Conservation (phyloP, 2,113 vertebrate genomes). For the Dinomys branickii region DNA sequence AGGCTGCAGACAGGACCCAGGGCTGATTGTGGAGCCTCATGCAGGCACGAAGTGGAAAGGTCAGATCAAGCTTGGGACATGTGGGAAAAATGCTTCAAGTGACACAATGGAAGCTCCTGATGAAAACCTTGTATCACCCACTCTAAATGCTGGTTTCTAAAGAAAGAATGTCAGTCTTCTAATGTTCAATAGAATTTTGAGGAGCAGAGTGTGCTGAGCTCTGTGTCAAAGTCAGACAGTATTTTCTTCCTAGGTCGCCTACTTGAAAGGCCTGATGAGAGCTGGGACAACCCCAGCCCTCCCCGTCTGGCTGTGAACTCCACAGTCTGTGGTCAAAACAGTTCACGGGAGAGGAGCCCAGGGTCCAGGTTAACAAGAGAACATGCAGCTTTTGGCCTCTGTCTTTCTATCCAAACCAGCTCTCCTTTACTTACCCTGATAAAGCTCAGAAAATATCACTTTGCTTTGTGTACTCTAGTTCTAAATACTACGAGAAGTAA, state of each 20-base stretch:
- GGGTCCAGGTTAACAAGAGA: background rate
- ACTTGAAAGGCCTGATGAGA: background rate
- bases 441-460: background rate
- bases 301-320: background rate
- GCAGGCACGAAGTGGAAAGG: background rate
- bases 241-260: background rate
- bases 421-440: background rate
- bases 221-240: background rate
- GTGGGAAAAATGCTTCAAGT: background rate
- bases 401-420: background rate
- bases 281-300: background rate
- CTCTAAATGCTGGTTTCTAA: background rate
- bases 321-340: background rate
- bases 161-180: background rate
- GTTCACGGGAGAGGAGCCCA: no score
- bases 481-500: conserved; percentile 8
- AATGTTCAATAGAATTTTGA: background rate
- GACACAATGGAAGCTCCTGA: background rate
- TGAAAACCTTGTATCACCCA: background rate
- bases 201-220: background rate
- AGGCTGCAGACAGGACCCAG: background rate
- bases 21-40: background rate
- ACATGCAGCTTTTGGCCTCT: background rate
- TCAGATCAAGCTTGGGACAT: background rate
- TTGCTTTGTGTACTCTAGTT: background rate